Conservation (phyloP, 2,797 vertebrate species). For the Takifugu ocellatus region DNA sequence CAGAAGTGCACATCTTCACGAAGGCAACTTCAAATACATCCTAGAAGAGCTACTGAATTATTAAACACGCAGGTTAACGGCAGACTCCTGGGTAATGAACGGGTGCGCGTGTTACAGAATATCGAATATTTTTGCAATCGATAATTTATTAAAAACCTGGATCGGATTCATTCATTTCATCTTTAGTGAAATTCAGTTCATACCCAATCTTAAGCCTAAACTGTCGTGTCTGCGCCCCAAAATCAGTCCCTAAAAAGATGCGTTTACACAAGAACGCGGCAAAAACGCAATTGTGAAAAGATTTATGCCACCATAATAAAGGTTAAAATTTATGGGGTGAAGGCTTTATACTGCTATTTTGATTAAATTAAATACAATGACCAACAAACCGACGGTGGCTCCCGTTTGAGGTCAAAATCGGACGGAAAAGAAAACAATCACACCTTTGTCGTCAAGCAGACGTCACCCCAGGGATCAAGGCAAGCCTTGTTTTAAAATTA, state of each 20-base stretch:
- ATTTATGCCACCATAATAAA: neutral
- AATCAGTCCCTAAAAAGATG: neutral
- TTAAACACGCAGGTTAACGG: constrained; percentile 70
- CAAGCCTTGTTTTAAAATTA: no score
- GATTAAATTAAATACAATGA: neutral
- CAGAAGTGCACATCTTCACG: no score
- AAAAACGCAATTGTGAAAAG: neutral
- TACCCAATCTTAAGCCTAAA: neutral
- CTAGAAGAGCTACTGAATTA: constrained; percentile 76
- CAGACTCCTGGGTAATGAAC: constrained; percentile 44
- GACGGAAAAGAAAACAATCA: neutral
- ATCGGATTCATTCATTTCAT: neutral
- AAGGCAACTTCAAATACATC: constrained; percentile 74
- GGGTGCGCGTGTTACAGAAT: constrained; percentile 3
- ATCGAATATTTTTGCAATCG: neutral
- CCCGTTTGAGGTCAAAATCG: neutral
- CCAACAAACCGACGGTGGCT: neutral
- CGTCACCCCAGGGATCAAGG: no score
- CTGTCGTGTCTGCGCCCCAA: constrained; percentile 14
- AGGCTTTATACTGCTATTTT: neutral
- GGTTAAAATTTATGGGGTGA: neutral
- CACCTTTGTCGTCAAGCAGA: neutral
- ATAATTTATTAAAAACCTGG: neutral
- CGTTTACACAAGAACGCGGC: neutral
- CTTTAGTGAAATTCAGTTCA: neutral